Percentiles rank a stretch among this genome's conserved stretches.
phyloP scores from a whole-genome alignment of 2,113 vertebrate genomes.

The Zosterops hypoxanthus region DNA sequence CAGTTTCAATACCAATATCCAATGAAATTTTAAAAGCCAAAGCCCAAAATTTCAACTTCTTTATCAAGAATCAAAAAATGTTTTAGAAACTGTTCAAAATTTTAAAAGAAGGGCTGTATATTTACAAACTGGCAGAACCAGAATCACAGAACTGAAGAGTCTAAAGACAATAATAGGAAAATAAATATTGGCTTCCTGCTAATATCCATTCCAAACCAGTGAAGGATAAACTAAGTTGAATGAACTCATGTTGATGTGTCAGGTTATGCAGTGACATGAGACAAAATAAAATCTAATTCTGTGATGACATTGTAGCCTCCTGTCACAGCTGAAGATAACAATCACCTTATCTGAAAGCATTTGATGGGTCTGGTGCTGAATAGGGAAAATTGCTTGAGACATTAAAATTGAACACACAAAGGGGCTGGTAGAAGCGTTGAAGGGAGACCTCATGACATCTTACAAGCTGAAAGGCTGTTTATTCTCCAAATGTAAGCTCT shows the following conservation, averaged over 20 bases:
- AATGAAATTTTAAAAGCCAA: background rate
- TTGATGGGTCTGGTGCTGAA: background rate
- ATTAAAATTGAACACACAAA: background rate
- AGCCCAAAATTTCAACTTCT: background rate
- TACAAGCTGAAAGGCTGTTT: background rate
- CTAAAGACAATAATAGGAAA: background rate
- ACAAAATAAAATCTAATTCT: constrained; percentile 35
- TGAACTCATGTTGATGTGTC: background rate
- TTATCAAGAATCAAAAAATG: background rate
- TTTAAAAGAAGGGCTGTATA: background rate
- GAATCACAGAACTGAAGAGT: background rate
- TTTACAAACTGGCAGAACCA: background rate
- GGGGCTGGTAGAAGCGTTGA: rapidly evolving
- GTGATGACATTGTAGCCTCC: background rate
- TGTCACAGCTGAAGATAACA: background rate
- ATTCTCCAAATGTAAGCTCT: background rate
- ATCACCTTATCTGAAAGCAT: background rate
- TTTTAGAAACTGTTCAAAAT: background rate
- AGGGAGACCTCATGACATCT: background rate
- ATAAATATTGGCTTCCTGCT: background rate
- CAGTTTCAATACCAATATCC: background rate
- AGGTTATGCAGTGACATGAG: background rate
- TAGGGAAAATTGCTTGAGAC: background rate
- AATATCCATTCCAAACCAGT: background rate
- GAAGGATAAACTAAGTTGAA: background rate